Percentiles rank a stretch among this genome's conserved stretches.
These are phyloP conservation scores for Pimpla rufipes DNA, from an alignment of 2,888 invertebrate genomes.

Conservation along the genomic window DNA sequence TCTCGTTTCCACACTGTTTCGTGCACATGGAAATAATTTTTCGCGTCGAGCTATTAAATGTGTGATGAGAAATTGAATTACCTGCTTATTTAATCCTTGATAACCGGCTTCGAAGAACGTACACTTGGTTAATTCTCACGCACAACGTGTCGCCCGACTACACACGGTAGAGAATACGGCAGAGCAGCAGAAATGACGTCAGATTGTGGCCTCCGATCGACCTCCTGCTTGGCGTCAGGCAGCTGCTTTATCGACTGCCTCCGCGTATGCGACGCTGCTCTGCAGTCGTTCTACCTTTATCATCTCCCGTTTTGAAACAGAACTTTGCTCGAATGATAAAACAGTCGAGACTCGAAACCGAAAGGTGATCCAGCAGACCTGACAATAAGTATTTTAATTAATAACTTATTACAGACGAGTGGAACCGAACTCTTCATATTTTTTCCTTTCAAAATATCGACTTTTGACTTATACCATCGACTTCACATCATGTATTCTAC, in stretches of 20 bases:
- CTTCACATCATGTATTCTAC: too few species aligned
- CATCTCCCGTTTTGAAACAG: not conserved
- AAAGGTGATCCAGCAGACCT: too few species aligned
- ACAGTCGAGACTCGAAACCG: not conserved
- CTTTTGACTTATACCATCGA: too few species aligned
- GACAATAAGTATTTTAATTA: too few species aligned
- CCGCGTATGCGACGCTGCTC: not conserved
- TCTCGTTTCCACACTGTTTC: not conserved
- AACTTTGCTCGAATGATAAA: constrained; percentile 38
- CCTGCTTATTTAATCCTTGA: constrained; percentile 61
- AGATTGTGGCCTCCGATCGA: constrained; percentile 68
- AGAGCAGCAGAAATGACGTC: constrained; percentile 74
- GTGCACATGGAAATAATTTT: not conserved
- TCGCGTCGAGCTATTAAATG: not conserved
- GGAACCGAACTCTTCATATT: too few species aligned
- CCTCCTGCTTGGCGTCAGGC: constrained; percentile 62
- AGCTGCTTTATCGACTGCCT: constrained; percentile 69
- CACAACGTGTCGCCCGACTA: constrained; percentile 76
- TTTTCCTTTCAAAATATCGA: too few species aligned
- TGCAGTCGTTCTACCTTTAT: constrained; percentile 6
- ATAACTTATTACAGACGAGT: too few species aligned
- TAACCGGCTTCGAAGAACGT: constrained; percentile 63
- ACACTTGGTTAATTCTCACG: constrained; percentile 62
- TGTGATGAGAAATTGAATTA: constrained; percentile 51
- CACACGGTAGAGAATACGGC: constrained; percentile 69